phyloP scores from a whole-genome alignment of 2,888 invertebrate genomes.

The Pheosia gnoma region DNA sequence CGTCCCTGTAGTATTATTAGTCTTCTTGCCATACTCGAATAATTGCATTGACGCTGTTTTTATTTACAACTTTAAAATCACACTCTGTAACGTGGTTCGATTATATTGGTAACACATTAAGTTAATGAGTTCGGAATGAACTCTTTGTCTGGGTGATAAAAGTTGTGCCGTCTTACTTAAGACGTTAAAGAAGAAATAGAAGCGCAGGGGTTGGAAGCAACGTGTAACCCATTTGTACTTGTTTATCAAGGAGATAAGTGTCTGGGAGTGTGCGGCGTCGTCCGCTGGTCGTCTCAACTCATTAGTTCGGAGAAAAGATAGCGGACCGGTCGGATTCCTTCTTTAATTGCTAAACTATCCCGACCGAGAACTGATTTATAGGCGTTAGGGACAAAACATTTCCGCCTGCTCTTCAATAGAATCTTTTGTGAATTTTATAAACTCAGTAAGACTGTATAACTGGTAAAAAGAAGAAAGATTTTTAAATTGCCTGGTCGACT shows the following conservation, averaged over 20 bases:
- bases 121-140: constrained; percentile 61
- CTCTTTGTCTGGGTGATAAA: constrained; percentile 68
- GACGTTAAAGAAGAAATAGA: constrained; percentile 71
- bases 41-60: background rate
- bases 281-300: constrained; percentile 65
- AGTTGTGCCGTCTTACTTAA: constrained; percentile 66
- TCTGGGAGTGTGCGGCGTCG: constrained; percentile 62
- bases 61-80: background rate
- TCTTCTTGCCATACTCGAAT: background rate
- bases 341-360: constrained; percentile 76
- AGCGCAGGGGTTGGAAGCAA: constrained; percentile 66
- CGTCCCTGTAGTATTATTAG: too few species aligned
- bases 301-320: constrained; percentile 73
- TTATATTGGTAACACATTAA: constrained; percentile 57
- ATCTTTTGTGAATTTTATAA: background rate
- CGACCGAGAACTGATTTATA: constrained; percentile 59
- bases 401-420: constrained; percentile 4
- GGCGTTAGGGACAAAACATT: constrained; percentile 41
- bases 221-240: constrained; percentile 78
- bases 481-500: background rate
- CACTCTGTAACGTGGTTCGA: constrained; percentile 23
- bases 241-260: constrained; percentile 78
- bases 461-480: background rate
- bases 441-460: background rate
- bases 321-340: constrained; percentile 60